Evolutionary conservation across 2,113 vertebrate genomes (phyloP), one percentile per base, ranked within the genome.

Genomic region (Megaceryle maxima): DNA sequence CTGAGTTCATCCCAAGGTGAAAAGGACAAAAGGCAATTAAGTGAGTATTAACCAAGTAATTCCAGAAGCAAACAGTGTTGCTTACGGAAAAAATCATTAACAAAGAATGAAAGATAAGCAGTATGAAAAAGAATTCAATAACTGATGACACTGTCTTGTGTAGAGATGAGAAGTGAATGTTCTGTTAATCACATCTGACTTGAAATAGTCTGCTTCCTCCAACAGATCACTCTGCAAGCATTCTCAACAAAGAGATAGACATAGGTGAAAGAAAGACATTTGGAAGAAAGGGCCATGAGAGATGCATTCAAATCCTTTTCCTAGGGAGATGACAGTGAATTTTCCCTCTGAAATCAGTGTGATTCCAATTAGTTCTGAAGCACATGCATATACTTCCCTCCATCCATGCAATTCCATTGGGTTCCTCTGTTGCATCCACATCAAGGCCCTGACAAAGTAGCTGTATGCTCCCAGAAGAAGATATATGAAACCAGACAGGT

Each of bases 1-100:
- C 79, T 88, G 83, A 87, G 79, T 50, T 94, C 68, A 93, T 31
- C 39, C 62, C 53, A 69, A 88, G 82, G 78, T 79, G 77, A 96
- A 87, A 78, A 90, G 63, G 46, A 82, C 35, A 93, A 92, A 87
- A 83, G 37, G 55, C 67, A 87, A 74, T 82, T 73, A 66, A 85
- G 33, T 62, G 76, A 81, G 43, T 46, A 91, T 92, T 50, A 73
- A 11, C 33, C 2, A 4, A 84, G 59, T 68, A 87, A 93, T 83
- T 87, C 66, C 22, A 82, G 86, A 95, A 94, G 88, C 13, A 82
- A 80, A 73, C 44, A 88, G 48, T 37, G 56, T 33, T 86, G 17
- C 46, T 72, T 75, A 51, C 31, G 37, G n/a, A 57, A 79, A 37
- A 92, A 92, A 89, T 35, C 33, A 79, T 95, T 94, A 94, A 68